A percentile compares a stretch with the other conserved stretches of the same genome.
Evolutionary conservation across 30 jellyfish, hydroid and myxozoan species (phyloP).

Genomic region (Turritopsis dohrnii): DNA sequence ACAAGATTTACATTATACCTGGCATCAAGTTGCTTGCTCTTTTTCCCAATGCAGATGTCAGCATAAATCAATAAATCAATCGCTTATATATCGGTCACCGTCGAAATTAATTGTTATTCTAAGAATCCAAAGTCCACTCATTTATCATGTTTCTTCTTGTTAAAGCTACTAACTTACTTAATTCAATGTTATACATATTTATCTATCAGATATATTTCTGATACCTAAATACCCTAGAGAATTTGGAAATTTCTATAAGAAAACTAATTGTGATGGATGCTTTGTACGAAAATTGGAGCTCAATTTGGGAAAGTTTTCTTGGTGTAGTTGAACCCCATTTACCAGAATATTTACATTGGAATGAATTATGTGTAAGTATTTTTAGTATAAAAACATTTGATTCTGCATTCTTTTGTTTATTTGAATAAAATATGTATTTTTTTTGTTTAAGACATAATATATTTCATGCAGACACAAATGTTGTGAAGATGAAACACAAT

Average conservation of each 20-base stretch:
- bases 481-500: too few species aligned
- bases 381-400: not conserved
- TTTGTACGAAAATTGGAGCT: constrained; percentile 16
- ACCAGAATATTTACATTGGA: constrained; percentile 96
- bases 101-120: not conserved
- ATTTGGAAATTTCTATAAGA: not conserved
- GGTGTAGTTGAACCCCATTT: constrained; percentile 86
- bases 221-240: not conserved
- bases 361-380: constrained; percentile 84
- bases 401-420: too few species aligned
- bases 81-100: not conserved
- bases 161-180: not conserved
- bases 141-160: not conserved
- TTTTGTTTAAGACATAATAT: too few species aligned
- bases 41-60: too few species aligned
- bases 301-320: constrained; percentile 74
- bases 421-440: too few species aligned
- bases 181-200: not conserved
- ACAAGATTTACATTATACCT: too few species aligned
- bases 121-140: not conserved
- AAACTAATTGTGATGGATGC: not conserved
- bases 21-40: too few species aligned
- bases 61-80: too few species aligned
- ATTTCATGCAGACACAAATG: too few species aligned
- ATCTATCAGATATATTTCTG: not conserved